These are phyloP conservation scores for Microcebus murinus DNA, from an alignment of 2,113 vertebrate genomes.

Conservation along the genomic window DNA sequence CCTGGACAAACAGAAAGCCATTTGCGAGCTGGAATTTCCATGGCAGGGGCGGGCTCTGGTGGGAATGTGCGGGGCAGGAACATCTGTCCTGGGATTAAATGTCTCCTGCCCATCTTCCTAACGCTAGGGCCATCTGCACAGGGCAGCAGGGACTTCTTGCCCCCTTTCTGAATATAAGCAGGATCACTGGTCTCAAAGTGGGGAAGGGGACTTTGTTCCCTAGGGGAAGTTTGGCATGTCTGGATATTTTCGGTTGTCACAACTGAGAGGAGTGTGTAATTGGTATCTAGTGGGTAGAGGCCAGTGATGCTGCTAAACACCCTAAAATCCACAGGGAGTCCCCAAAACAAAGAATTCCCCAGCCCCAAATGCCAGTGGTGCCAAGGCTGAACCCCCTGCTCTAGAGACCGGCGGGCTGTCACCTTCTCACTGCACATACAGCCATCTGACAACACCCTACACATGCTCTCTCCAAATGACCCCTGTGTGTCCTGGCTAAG, in stretches of 20 bases:
- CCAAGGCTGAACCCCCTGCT: background rate
- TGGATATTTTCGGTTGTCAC: background rate
- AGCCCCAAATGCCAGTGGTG: accelerated
- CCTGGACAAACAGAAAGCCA: slow-evolving; percentile 58
- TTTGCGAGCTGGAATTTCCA: slow-evolving; percentile 27
- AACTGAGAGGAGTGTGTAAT: background rate
- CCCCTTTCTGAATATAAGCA: background rate
- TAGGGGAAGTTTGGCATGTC: background rate
- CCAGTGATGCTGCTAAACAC: background rate
- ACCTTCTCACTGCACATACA: background rate
- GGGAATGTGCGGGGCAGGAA: background rate
- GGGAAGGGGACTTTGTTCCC: too few relatives aligned
- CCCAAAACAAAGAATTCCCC: background rate
- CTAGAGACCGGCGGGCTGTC: background rate
- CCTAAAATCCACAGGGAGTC: background rate
- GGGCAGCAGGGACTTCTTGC: background rate
- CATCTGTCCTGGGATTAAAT: background rate
- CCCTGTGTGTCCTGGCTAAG: background rate
- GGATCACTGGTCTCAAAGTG: background rate
- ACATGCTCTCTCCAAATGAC: background rate
- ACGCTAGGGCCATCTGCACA: accelerated
- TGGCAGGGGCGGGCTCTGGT: background rate
- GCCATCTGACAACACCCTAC: accelerated
- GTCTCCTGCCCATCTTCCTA: accelerated
- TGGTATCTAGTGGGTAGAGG: background rate